Base-by-base conservation (phyloP, 2,797 vertebrate genomes). In the Tapirus indicus region DNA sequence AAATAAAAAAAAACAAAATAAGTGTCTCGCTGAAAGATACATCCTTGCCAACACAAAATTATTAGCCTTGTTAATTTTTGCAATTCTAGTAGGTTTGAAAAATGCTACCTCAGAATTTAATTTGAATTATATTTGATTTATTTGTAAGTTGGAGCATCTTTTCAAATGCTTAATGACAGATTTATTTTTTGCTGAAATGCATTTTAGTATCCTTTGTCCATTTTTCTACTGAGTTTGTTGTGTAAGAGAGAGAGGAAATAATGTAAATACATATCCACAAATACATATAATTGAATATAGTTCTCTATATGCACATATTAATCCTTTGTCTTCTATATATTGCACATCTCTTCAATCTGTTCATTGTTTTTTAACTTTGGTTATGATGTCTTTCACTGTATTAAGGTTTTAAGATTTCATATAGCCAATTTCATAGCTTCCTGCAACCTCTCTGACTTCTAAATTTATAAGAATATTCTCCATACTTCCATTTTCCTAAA, bases 101-200 rank as follows among this genome's bases (percentile, higher is more conserved):
- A 41, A 71, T 29, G 16, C 41, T 44, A 5, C 21, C 25, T 94
- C 14, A 83, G 44, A 68, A 94, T 68, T 80, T 80, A 91, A 68
- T 96, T 83, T 89, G 68, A 64, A 66, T 84, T 62, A 10, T 16
- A 58, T 91, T 88, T 92, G 47, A 77, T 92, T 97, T 82, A 80
- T 87, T 97, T 95, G 6, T 64, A 92, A 95, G 23, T 93, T 72
- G 80, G 64, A 92, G 6, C 35, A 91, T 94, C 29, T 32, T 92
- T 88, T 96, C 49, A 83, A 74, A 74, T 95, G 69, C 21, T 47
- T 66, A 83, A 13, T 38, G n/a, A 58, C 2, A 87, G 10, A 38
- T 60, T 66, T 20, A 32, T 68, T 74, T 88, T 88, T 68, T 78
- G 32, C 29, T 90, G 58, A 91, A 88, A 69, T 83, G 13, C 17